Conservation (phyloP, 1,140 invertebrate species). For the Aphidius gifuensis region DNA sequence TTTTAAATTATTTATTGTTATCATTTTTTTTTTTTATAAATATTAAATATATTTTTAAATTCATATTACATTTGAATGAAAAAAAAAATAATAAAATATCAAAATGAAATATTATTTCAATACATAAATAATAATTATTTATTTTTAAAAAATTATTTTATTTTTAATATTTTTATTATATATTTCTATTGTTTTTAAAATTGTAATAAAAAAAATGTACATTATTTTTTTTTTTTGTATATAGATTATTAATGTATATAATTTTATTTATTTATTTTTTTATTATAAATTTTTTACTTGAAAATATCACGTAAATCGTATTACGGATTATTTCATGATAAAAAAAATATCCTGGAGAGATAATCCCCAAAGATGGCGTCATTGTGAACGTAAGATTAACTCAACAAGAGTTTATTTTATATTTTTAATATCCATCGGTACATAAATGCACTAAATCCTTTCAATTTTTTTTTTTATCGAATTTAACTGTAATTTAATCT, state of each 20-base stretch:
- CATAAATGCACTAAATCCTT: slow-evolving; percentile 13
- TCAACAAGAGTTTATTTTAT: slow-evolving; percentile 26
- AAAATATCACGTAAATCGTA: slow-evolving; percentile 49
- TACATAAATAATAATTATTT: too few species aligned
- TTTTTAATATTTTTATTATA: too few species aligned
- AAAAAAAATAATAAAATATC: neutral
- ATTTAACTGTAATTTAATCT: neutral
- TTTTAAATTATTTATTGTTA: neutral
- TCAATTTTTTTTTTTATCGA: slow-evolving; percentile 6
- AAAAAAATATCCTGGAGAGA: slow-evolving; percentile 52
- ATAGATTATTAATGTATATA: neutral
- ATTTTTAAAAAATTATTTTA: too few species aligned
- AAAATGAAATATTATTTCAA: slow-evolving; percentile 3
- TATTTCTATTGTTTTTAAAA: too few species aligned
- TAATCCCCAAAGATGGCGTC: slow-evolving; percentile 45
- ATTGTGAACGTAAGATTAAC: slow-evolving; percentile 48
- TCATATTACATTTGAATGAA: too few species aligned
- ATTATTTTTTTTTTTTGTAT: too few species aligned
- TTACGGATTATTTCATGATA: slow-evolving; percentile 56
- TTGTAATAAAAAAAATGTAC: too few species aligned
- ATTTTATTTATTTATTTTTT: too few species aligned
- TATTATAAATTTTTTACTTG: too few species aligned
- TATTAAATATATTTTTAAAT: too few species aligned
- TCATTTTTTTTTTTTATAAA: too few species aligned
- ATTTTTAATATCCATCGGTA: slow-evolving; percentile 15